Base-by-base conservation (phyloP, 2,888 invertebrate genomes). In the Sesia apiformis region DNA sequence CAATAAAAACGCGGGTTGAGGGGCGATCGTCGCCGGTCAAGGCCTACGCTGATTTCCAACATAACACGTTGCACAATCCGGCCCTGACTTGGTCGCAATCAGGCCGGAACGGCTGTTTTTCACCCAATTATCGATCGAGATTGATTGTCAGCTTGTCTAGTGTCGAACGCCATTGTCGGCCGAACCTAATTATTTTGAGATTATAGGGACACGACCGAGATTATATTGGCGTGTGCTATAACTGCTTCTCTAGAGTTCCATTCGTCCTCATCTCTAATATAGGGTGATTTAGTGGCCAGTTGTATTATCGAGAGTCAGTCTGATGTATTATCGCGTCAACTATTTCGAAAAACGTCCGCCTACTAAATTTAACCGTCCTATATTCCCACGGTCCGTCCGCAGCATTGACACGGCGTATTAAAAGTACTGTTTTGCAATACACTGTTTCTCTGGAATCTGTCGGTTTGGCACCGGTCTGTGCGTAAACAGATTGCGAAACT, bases 61-160 rank as follows among this genome's bases (percentile, higher is more conserved):
- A 67, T 55, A 55, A 46, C 57, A 63, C 61, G 74, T 88, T 88
- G 83, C 86, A 74, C 76, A 86, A 89, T 66, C 57, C 74, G 84
- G 81, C 88, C 88, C 86, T 87, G 87, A 81, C 81, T 77, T 64
- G 71, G 59, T 61, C 66, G 72, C 75, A 87, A 88, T 85, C 88
- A 88, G 88, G 81, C 76, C 83, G 88, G 86, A 88, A 89, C 88
- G 83, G 65, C 71, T 76, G 4, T 82, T 82, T 84, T 84, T 78
- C 73, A 73, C 74, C 75, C 71, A 72, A 79, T 79, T 80, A 80
- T 81, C 68, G 70, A 77, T 77, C 71, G 70, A 72, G 74, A 70
- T 72, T 74, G 70, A 38, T 7, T 38, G 50, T 5, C 5, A 50
- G 50, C 38, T 42, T 6, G 42, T 6, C 50, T 50, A 38, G 50